phyloP scores from a whole-genome alignment of 1,140 invertebrate species.

The Zaprionus tsacasi region DNA sequence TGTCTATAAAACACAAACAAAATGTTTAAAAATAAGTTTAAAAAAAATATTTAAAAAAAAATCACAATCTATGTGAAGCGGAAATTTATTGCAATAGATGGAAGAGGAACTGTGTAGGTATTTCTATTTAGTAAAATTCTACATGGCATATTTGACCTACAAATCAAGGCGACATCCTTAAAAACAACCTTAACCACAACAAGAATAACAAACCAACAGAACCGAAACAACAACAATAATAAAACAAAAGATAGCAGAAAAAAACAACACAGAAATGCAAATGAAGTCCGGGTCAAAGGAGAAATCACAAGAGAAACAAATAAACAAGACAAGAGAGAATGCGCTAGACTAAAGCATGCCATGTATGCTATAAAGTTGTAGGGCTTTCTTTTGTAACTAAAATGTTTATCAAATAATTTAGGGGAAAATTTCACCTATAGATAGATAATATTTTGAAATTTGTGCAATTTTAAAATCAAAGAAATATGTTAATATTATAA shows the following conservation, averaged over 20 bases:
- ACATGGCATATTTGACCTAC: slow-evolving; percentile 44
- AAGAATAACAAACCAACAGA: slow-evolving; percentile 26
- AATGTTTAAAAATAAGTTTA: slow-evolving; percentile 13
- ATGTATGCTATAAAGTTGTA: neutral
- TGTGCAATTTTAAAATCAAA: neutral
- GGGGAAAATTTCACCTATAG: neutral
- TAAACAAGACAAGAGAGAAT: slow-evolving; percentile 7
- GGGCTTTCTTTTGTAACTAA: neutral
- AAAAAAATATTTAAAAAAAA: slow-evolving; percentile 6
- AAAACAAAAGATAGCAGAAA: slow-evolving; percentile 37
- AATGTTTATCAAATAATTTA: neutral
- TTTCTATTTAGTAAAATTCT: neutral
- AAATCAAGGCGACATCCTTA: slow-evolving; percentile 44
- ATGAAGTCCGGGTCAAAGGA: slow-evolving; percentile 46
- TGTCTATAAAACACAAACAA: slow-evolving; percentile 28
- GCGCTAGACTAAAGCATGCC: neutral
- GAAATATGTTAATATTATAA: too few relatives aligned
- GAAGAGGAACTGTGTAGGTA: neutral
- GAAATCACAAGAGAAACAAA: slow-evolving; percentile 56
- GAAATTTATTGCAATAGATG: neutral
- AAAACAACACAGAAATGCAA: slow-evolving; percentile 50
- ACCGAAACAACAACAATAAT: slow-evolving; percentile 52
- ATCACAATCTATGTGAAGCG: neutral
- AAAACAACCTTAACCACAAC: neutral
- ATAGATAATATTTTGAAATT: neutral